Evolutionary conservation across 2,113 vertebrate genomes (phyloP).

Genomic region (Pelusios castaneus): DNA sequence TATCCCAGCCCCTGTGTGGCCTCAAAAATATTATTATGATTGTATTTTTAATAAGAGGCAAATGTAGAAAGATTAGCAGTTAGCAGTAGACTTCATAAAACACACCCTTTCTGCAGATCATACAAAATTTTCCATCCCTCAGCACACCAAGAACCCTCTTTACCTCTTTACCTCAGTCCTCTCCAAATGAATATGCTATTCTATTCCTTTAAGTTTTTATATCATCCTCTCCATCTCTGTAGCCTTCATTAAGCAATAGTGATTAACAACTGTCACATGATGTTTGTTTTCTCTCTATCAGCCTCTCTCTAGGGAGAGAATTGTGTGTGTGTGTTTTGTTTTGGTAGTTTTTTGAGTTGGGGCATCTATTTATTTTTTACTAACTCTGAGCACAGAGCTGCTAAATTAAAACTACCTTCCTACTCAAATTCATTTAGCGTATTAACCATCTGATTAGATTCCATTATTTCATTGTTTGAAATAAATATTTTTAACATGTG

Average conservation of each 20-base stretch:
- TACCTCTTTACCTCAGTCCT: neutral
- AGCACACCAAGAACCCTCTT: neutral
- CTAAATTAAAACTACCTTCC: neutral
- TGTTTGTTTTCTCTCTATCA: neutral
- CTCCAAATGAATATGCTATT: neutral
- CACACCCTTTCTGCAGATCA: neutral
- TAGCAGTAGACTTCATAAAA: neutral
- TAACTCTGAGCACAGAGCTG: neutral
- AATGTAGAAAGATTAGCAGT: neutral
- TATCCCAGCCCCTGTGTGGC: neutral
- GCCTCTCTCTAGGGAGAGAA: neutral
- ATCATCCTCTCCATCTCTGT: neutral
- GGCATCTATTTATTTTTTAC: neutral
- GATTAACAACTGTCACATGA: fast-evolving
- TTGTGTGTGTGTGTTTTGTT: neutral
- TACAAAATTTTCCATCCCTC: neutral
- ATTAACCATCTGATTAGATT: neutral
- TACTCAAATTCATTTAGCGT: neutral
- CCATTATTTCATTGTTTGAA: neutral
- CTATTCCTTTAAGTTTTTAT: neutral
- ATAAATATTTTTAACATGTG: neutral
- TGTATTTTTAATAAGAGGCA: fast-evolving
- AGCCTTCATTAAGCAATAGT: neutral
- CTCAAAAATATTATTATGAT: neutral
- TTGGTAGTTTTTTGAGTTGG: neutral